Evolutionary conservation across 2,797 vertebrate genomes (phyloP).

Genomic region (Megaceryle alcyon): DNA sequence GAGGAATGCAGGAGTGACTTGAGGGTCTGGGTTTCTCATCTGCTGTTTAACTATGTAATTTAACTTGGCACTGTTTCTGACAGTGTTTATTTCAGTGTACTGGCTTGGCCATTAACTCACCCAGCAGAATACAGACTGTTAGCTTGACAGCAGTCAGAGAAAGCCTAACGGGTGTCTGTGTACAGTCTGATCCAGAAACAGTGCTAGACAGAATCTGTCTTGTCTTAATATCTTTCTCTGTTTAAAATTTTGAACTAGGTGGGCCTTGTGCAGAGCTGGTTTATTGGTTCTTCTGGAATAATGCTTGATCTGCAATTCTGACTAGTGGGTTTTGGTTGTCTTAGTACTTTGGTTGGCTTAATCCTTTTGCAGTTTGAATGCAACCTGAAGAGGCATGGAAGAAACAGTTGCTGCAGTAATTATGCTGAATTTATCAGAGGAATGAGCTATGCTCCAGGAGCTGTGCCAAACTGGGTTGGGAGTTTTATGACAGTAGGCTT

Average conservation of each 20-base stretch:
- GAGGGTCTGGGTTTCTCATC: neutral
- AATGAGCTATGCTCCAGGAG: neutral
- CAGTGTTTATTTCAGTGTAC: neutral
- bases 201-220: neutral
- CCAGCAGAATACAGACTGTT: neutral
- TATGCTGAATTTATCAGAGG: neutral
- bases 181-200: neutral
- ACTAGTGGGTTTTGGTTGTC: neutral
- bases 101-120: neutral
- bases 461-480: neutral
- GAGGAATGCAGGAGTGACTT: neutral
- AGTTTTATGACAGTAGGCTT: neutral
- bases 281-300: neutral
- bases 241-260: neutral
- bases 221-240: neutral
- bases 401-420: neutral
- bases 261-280: neutral
- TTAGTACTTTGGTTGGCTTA: neutral
- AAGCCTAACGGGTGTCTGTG: neutral
- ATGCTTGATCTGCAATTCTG: neutral
- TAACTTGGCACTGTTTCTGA: neutral
- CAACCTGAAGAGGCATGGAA: neutral
- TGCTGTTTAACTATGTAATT: neutral
- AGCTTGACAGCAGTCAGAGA: neutral
- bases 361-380: neutral